Evolutionary conservation across 2,888 invertebrate genomes (phyloP).

Genomic region (Neuroscelio doddi): DNA sequence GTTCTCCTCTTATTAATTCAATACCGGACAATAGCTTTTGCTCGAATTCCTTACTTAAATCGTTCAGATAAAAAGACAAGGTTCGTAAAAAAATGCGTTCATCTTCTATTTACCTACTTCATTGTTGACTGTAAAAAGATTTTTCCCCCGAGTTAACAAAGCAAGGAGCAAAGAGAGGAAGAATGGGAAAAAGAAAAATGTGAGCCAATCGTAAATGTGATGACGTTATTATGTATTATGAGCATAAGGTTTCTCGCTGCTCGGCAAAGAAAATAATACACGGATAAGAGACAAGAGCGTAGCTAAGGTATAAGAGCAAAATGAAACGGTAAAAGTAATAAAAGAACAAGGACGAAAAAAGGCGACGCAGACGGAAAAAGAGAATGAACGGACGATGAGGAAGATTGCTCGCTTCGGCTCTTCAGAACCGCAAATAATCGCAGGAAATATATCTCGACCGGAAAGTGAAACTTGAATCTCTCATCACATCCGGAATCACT

Average conservation of each 20-base stretch:
- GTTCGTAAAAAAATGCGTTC: slow-evolving; percentile 12
- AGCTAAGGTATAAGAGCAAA: slow-evolving; percentile 1
- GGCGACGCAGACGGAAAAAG: slow-evolving; percentile 5
- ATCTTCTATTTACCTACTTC: slow-evolving; percentile 14
- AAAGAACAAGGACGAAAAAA: slow-evolving; percentile 27
- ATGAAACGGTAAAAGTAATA: slow-evolving; percentile 31
- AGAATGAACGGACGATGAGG: slow-evolving; percentile 17
- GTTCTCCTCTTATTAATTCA: too few relatives aligned
- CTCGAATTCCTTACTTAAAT: not conserved
- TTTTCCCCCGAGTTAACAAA: slow-evolving; percentile 11
- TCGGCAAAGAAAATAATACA: slow-evolving; percentile 27
- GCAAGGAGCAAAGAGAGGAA: not conserved
- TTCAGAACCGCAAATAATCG: slow-evolving; percentile 31
- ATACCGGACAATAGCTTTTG: not conserved
- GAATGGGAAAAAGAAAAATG: slow-evolving; percentile 10
- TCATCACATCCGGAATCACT: slow-evolving; percentile 14
- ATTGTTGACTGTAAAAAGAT: slow-evolving; percentile 20
- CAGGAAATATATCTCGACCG: slow-evolving; percentile 37
- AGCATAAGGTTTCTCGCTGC: slow-evolving; percentile 19
- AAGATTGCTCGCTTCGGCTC: slow-evolving; percentile 26
- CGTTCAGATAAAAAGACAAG: slow-evolving; percentile 5
- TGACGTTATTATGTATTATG: slow-evolving; percentile 32
- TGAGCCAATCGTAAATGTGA: slow-evolving; percentile 24
- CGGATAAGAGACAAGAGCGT: slow-evolving; percentile 21
- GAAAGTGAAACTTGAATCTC: slow-evolving; percentile 36